A percentile compares a stretch with the other conserved stretches of the same genome.
Evolutionary conservation across 2,888 invertebrate genomes (phyloP).

Genomic region (Thalpophila matura): DNA sequence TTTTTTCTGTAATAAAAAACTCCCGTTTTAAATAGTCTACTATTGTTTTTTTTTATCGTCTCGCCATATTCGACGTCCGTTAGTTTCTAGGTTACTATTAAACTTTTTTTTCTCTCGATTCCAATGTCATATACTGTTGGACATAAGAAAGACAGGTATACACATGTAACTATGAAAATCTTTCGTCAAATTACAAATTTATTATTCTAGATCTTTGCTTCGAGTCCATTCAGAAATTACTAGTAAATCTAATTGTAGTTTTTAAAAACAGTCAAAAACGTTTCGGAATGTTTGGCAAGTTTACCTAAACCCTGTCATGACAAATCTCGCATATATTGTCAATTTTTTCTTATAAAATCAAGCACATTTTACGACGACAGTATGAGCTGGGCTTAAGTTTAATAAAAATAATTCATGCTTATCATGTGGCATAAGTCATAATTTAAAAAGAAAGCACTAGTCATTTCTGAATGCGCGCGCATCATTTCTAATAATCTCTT

Average conservation of each 20-base stretch:
- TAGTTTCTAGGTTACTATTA: not conserved
- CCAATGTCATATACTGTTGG: constrained; percentile 24
- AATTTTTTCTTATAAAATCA: no score
- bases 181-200: constrained; percentile 46
- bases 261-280: constrained; percentile 3
- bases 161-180: constrained; percentile 50
- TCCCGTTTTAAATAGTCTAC: not conserved
- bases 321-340: not conserved
- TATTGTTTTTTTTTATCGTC: constrained; percentile 11
- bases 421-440: no score
- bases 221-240: constrained; percentile 36
- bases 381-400: not conserved
- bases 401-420: not conserved
- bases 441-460: not conserved
- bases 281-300: constrained; percentile 20
- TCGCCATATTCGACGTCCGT: not conserved
- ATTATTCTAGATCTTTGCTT: constrained; percentile 36
- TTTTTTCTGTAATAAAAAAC: not conserved
- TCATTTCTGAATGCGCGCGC: constrained; percentile 41
- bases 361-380: no score
- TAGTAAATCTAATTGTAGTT: not conserved
- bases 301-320: not conserved
- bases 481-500: constrained; percentile 48
- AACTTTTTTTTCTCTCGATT: constrained; percentile 31
- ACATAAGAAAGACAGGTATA: constrained; percentile 41